Base-by-base conservation (phyloP, 2,797 vertebrate species). In the Hoplostethus atlanticus region DNA sequence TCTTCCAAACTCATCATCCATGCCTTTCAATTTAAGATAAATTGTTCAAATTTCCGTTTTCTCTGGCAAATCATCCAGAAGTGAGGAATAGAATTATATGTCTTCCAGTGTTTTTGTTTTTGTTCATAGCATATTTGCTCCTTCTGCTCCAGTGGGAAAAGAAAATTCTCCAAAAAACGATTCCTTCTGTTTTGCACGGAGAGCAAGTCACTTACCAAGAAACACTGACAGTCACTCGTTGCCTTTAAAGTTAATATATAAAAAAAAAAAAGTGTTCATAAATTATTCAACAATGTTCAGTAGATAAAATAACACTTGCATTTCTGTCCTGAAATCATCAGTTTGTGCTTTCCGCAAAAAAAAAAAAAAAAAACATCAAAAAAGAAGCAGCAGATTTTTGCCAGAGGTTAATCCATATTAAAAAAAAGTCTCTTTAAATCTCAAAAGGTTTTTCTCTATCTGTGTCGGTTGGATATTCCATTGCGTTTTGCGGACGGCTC, bases 401-500 rank as follows among this genome's bases (percentile, higher is more conserved):
- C 89, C 90, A 89, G 92, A 92, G 89, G 88, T 91, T 86, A 88
- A 88, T 92, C 91, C 86, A 84, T 87, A 83, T 79, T 63, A 71
- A 77, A 83, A 86, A 87, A 85, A 79, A 72, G 77, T 86, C 62
- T 90, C 79, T 34, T 53, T 65, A 28, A 58, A 73, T 89, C 52
- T 52, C 72, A 59, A 71, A 21, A 74, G 69, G 71, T 61, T 81
- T 17, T 61, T 71, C 94, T 96, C 94, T 97, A 94, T 97, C 95
- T 96, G 95, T 95, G 92, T 89, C 90, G 95, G 83, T 90, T 95
- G 74, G 96, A 94, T 86, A 95, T 94, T 92, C 94, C 94, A 76
- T 96, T 96, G 94, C 92, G 87, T 84, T 96, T 96, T 40, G 93
- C 93, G 87, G 95, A 93, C 79, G 96, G 95, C 90, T 97, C 97